Base-by-base conservation (phyloP, 2,888 invertebrate genomes). In the Mesorhabditis belari region DNA sequence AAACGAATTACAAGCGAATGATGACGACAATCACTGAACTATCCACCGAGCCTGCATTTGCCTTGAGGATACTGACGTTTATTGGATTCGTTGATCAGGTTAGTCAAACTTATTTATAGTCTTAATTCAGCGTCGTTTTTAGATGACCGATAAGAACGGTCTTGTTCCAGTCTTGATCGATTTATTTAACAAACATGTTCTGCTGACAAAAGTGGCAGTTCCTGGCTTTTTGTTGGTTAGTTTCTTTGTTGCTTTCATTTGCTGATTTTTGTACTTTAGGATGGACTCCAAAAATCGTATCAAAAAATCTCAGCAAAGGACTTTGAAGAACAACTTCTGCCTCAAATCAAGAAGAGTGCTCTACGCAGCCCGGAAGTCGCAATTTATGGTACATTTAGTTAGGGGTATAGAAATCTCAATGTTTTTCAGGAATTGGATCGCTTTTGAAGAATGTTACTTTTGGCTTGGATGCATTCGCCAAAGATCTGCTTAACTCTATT, bases 351-450 rank as follows among this genome's bases (percentile, higher is more conserved):
- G 81, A 92, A 92, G 81, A 88, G 91, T 23, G 89, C 95, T 87
- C 84, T 96, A 27, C 85, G 96, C 57, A 93, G 90, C 83, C 94
- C 96, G 0, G 96, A 96, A 85, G 87, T 91, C 58, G 89, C 90
- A 66, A 85, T 93, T 26, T 72, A 77, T 69, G 79, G 82, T 83
- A 4, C 5, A 57, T 62, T 27, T 51, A 17, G 5, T 5, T n/a
- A 55, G 17, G 6, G 9, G 50, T 50, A 49, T 23, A 26, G 55
- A 23, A 17, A n/a, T 61, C 9, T 55, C 26, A 24, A 6, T 55
- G 6, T 55, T 27, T 21, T 49, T 2, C 53, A 58, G 68, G 66
- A 26, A 55, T 70, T 9, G 53, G 52, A 17, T 29, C 51, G 6
- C 57, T 65, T 44, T 35, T 70, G 5, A 55, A 62, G 53, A 56